These are phyloP conservation scores for Zaprionus inermis DNA, from an alignment of 1,140 invertebrate species.

Conservation along the genomic window DNA sequence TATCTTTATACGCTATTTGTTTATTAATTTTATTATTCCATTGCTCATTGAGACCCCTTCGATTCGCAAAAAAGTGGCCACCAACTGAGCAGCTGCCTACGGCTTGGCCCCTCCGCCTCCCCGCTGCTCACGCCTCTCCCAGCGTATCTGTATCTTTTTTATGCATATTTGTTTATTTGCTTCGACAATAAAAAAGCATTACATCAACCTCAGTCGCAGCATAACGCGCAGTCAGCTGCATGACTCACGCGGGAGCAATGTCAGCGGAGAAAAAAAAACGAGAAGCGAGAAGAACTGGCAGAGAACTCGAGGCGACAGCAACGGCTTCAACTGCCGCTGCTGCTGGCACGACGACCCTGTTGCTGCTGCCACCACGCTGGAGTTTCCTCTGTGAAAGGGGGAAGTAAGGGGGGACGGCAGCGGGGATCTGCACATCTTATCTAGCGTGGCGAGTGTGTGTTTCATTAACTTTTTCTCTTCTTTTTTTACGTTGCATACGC, in stretches of 20 bases:
- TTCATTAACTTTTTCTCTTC: conserved; percentile 38
- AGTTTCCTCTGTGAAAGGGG: background rate
- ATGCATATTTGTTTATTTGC: conserved; percentile 20
- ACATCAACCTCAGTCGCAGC: conserved; percentile 40
- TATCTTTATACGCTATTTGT: conserved; percentile 43
- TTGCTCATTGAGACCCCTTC: conserved; percentile 10
- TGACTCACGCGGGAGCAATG: conserved; percentile 46
- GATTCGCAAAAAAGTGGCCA: conserved; percentile 48
- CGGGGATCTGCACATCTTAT: conserved; percentile 13
- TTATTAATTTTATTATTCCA: conserved; percentile 66
- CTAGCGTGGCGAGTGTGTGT: conserved; percentile 32
- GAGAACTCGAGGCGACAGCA: conserved; percentile 1
- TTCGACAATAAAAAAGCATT: conserved; percentile 51
- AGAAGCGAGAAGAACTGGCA: background rate
- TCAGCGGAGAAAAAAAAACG: conserved; percentile 1
- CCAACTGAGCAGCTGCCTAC: conserved; percentile 54
- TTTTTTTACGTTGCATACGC: conserved; percentile 8
- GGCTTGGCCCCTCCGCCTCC: background rate
- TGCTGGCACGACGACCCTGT: conserved; percentile 27
- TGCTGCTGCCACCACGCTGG: too few species aligned
- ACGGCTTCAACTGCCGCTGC: background rate
- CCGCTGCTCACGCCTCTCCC: background rate
- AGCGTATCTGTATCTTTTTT: conserved; percentile 16
- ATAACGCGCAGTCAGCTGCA: conserved; percentile 7
- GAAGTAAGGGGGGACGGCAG: background rate